Evolutionary conservation across 2,888 invertebrate species (phyloP), one percentile per base, ranked within the genome.

Genomic region (Nephrocerus scutellatus): DNA sequence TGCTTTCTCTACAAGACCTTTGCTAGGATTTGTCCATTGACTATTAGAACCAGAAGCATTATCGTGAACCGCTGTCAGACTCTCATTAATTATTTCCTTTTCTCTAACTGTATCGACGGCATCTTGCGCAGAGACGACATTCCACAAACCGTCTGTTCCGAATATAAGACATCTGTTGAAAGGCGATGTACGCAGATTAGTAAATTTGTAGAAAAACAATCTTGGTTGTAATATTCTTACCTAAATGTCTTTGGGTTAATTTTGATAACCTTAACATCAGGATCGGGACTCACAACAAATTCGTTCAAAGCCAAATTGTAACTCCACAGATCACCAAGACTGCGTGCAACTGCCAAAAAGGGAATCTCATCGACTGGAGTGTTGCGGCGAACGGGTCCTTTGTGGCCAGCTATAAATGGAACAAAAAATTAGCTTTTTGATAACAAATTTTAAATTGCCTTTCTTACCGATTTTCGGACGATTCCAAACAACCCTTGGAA

Each of bases 241-340:
- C 76, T 68, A 61, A 81, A 82, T 49, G 75, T 77, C 34, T 78
- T 74, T 10, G 88, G 77, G 66, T 91, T 84, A 51, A 92, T 84
- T 46, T 80, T 76, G 44, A 88, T 72, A 3, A 93, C 91, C 42
- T 80, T 79, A 9, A 95, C 89, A 72, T 98, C 97, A 0, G 97
- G 97, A 66, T 91, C 91, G 0, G 97, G 97, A 20, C 93, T 93
- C n/a, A 98, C 96, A 13, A 95, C 85, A 70, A 92, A 98, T 65
- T 87, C 84, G 65, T 92, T 83, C 52, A 82, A 79, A 41, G 81
- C 80, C 3, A 86, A 84, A 70, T 96, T 95, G 66, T 92, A 96
- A 56, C 95, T 95, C 97, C 97, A 98, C 12, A 98, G 74, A 68
- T 97, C 97, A 31, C 96, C 97, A 30, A 97, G 71, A 23, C 95